Percentiles rank a stretch among this genome's conserved stretches.
phyloP scores from a whole-genome alignment of 2,888 invertebrate species.

The Polydrusus tereticollis region DNA sequence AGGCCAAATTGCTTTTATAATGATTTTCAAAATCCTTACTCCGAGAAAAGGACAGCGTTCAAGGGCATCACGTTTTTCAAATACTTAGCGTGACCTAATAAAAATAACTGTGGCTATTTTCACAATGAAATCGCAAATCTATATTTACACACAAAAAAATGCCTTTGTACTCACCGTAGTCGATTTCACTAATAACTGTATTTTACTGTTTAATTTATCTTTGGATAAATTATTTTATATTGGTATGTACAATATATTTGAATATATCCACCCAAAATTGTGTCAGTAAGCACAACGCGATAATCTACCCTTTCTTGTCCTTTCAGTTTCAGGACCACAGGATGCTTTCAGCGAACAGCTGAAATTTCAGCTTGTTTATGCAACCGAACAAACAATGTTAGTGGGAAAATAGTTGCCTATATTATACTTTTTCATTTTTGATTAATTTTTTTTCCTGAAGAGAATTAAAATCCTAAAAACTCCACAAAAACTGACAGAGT shows the following conservation, averaged over 20 bases:
- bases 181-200: background rate
- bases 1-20: too few relatives aligned
- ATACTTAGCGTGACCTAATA: conserved; percentile 41
- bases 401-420: conserved; percentile 18
- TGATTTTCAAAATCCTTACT: background rate
- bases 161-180: conserved; percentile 23
- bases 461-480: too few relatives aligned
- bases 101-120: conserved; percentile 28
- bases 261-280: conserved; percentile 29
- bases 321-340: conserved; percentile 37
- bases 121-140: conserved; percentile 10
- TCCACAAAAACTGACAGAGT: too few relatives aligned
- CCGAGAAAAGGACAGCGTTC: conserved; percentile 1
- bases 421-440: background rate
- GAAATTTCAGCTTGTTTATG: conserved; percentile 24
- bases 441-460: too few relatives aligned
- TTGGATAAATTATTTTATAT: background rate
- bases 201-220: background rate
- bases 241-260: too few relatives aligned
- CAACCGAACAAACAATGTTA: conserved; percentile 12
- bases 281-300: conserved; percentile 43
- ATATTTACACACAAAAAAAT: conserved; percentile 27
- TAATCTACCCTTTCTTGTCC: conserved; percentile 43
- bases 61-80: conserved; percentile 10
- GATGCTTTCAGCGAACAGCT: conserved; percentile 46